Evolutionary conservation across 1,140 invertebrate species (phyloP).

Genomic region (Musca vetustissima): DNA sequence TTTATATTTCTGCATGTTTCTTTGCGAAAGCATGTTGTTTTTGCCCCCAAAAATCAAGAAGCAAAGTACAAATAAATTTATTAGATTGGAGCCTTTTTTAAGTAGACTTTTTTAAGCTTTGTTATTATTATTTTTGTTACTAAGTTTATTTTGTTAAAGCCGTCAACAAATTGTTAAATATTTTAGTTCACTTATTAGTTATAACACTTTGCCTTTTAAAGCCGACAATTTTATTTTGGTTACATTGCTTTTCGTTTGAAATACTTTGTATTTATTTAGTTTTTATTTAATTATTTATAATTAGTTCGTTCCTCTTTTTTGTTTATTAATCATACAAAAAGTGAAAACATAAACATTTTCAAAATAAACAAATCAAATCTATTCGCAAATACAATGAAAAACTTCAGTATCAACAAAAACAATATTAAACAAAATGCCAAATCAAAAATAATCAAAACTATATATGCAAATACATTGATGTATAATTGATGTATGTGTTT

Average conservation of each 20-base stretch:
- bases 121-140: too few species aligned
- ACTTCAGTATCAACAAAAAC: too few species aligned
- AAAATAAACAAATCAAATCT: background rate
- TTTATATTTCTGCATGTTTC: slow-evolving; percentile 14
- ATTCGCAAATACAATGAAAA: background rate
- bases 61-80: too few species aligned
- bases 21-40: background rate
- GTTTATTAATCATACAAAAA: slow-evolving; percentile 9
- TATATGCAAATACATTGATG: slow-evolving; percentile 11
- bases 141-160: background rate
- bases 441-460: background rate
- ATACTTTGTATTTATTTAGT: background rate
- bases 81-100: too few species aligned
- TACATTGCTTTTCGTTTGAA: background rate
- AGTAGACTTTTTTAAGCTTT: too few species aligned
- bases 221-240: background rate
- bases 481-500: slow-evolving; percentile 12
- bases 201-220: background rate
- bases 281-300: slow-evolving; percentile 9
- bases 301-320: background rate
- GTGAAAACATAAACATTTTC: slow-evolving; percentile 7
- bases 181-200: too few species aligned
- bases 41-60: background rate
- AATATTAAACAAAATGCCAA: background rate
- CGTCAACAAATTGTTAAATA: too few species aligned